phyloP scores from a whole-genome alignment of 2,888 invertebrate genomes.

The Cabera pusaria region DNA sequence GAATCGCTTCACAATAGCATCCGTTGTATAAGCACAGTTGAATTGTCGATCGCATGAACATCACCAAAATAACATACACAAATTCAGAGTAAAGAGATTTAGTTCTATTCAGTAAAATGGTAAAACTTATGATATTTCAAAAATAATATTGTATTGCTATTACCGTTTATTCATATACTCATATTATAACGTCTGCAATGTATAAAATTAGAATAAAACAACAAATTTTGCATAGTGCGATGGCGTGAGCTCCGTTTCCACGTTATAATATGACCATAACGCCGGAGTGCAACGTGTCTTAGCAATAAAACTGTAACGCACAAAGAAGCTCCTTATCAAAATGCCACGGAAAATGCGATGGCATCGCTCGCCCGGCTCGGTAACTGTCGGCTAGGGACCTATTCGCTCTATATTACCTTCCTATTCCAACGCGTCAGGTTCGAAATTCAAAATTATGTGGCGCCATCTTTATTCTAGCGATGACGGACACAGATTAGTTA shows the following conservation, averaged over 20 bases:
- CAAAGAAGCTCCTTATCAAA: conserved; percentile 54
- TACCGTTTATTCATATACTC: too few relatives aligned
- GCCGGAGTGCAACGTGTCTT: conserved; percentile 36
- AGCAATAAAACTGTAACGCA: conserved; percentile 47
- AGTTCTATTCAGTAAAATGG: too few relatives aligned
- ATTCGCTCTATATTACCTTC: conserved; percentile 59
- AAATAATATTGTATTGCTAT: too few relatives aligned
- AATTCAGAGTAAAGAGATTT: too few relatives aligned
- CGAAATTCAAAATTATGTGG: conserved; percentile 57
- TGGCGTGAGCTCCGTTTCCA: conserved; percentile 32
- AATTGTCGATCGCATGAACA: too few relatives aligned
- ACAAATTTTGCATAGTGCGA: conserved; percentile 23
- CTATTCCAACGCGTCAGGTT: conserved; percentile 47
- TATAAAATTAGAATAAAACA: conserved; percentile 36
- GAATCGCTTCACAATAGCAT: conserved; percentile 36
- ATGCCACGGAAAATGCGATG: conserved; percentile 54
- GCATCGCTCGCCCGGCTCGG: conserved; percentile 42
- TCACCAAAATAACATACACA: too few relatives aligned
- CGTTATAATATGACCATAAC: conserved; percentile 38
- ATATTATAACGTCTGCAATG: conserved; percentile 30
- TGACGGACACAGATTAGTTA: conserved; percentile 62
- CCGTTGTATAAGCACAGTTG: too few relatives aligned
- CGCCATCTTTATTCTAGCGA: conserved; percentile 61
- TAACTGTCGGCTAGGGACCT: conserved; percentile 65
- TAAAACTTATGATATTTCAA: too few relatives aligned